Evolutionary conservation across 2,113 vertebrate species (phyloP).

Genomic region (Steatornis caripensis): DNA sequence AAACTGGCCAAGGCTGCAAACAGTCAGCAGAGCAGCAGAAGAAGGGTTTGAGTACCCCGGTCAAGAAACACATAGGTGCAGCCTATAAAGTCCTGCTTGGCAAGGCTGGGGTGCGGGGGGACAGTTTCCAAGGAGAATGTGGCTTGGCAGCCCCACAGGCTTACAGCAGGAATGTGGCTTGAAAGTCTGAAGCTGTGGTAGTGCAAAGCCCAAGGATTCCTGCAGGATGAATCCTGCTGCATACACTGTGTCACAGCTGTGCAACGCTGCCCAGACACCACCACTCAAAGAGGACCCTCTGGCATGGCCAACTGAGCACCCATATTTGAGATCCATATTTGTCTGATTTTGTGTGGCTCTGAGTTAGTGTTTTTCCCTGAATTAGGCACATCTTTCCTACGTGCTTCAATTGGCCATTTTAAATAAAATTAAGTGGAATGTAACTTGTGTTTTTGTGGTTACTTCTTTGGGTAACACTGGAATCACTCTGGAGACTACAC

Average conservation of each 20-base stretch:
- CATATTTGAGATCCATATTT: too few species aligned
- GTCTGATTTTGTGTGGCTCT: neutral
- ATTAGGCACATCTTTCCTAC: rapidly evolving
- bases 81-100: neutral
- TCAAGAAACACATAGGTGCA: neutral
- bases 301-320: neutral
- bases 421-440: neutral
- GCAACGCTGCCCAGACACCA: too few species aligned
- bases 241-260: rapidly evolving
- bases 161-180: neutral
- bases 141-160: neutral
- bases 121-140: neutral
- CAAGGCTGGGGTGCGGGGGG: rapidly evolving
- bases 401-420: neutral
- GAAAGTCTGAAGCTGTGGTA: neutral
- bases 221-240: neutral
- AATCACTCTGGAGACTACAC: neutral
- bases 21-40: neutral
- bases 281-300: neutral
- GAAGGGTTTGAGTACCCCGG: rapidly evolving
- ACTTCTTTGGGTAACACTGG: neutral
- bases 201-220: neutral
- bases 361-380: neutral
- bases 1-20: neutral
- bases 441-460: neutral